Evolutionary conservation across 1,140 invertebrate species (phyloP).

Genomic region (Pseudomyrmex pallidus): DNA sequence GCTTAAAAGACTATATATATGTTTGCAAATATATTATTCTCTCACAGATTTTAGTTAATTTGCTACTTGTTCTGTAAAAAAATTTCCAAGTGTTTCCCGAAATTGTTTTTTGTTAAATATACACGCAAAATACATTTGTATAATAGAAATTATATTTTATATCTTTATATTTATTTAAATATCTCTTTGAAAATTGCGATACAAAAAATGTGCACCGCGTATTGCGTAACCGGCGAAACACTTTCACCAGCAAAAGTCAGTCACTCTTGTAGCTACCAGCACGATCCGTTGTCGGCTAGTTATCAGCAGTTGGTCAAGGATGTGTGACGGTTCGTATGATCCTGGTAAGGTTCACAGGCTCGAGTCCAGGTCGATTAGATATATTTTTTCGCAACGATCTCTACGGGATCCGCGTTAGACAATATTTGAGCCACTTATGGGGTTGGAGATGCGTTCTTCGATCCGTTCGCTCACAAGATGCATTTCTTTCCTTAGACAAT

Average conservation of each 20-base stretch:
- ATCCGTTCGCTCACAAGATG: too few species aligned
- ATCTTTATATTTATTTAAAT: background rate
- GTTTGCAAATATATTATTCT: background rate
- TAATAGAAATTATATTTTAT: conserved; percentile 4
- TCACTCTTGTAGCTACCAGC: background rate
- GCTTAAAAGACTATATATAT: conserved; percentile 53
- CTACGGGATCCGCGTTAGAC: too few species aligned
- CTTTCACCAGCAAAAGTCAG: background rate
- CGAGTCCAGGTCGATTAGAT: too few species aligned
- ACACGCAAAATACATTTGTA: background rate
- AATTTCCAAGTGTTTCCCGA: too few species aligned
- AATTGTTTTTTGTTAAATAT: background rate
- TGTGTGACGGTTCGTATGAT: too few species aligned
- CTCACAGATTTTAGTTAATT: background rate
- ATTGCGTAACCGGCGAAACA: conserved; percentile 7
- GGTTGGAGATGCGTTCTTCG: too few species aligned
- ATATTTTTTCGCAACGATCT: too few species aligned
- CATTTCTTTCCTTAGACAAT: too few species aligned
- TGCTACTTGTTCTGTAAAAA: too few species aligned
- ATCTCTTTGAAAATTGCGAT: background rate
- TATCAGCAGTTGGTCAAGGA: background rate
- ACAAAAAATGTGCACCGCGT: background rate
- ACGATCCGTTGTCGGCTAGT: conserved; percentile 12
- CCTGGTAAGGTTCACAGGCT: too few species aligned
- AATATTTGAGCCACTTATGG: too few species aligned